Percentiles rank a stretch among this genome's conserved stretches.
These are phyloP conservation scores for Drosophila buzzatii DNA, from an alignment of 2,888 invertebrate genomes.

Conservation along the genomic window DNA sequence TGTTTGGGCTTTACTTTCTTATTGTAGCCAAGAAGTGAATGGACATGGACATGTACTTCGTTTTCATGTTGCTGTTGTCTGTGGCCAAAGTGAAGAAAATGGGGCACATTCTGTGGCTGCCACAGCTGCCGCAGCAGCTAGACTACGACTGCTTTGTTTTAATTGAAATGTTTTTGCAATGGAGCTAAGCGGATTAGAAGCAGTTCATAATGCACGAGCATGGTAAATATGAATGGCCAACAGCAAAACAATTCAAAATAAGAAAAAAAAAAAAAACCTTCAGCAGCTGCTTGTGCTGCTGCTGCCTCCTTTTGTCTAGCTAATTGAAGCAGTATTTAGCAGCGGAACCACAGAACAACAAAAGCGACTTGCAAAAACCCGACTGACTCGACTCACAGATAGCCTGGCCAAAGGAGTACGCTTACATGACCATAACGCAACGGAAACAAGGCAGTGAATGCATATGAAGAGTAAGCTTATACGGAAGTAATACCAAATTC, in stretches of 20 bases:
- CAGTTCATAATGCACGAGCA: slow-evolving; percentile 66
- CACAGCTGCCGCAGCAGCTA: slow-evolving; percentile 23
- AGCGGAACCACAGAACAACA: slow-evolving; percentile 13
- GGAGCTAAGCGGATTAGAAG: slow-evolving; percentile 68
- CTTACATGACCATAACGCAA: background rate
- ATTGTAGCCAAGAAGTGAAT: slow-evolving; percentile 40
- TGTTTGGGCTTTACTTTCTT: slow-evolving; percentile 31
- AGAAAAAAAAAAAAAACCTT: slow-evolving; percentile 30
- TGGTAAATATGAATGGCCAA: slow-evolving; percentile 60
- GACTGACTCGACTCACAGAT: background rate
- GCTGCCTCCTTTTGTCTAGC: slow-evolving; percentile 36
- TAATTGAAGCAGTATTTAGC: slow-evolving; percentile 57
- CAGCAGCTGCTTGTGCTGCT: slow-evolving; percentile 24
- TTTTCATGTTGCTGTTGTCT: slow-evolving; percentile 27
- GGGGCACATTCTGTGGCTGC: slow-evolving; percentile 40
- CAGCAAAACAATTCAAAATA: slow-evolving; percentile 50
- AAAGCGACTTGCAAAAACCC: background rate
- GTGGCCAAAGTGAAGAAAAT: slow-evolving; percentile 49
- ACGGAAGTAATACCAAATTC: background rate
- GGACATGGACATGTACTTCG: slow-evolving; percentile 21
- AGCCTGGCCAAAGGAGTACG: background rate
- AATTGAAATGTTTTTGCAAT: slow-evolving; percentile 73
- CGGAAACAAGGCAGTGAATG: background rate
- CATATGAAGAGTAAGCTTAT: background rate
- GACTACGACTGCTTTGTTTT: slow-evolving; percentile 65